Conservation (phyloP, 2,797 vertebrate species). For the Cirrhinus mrigala region DNA sequence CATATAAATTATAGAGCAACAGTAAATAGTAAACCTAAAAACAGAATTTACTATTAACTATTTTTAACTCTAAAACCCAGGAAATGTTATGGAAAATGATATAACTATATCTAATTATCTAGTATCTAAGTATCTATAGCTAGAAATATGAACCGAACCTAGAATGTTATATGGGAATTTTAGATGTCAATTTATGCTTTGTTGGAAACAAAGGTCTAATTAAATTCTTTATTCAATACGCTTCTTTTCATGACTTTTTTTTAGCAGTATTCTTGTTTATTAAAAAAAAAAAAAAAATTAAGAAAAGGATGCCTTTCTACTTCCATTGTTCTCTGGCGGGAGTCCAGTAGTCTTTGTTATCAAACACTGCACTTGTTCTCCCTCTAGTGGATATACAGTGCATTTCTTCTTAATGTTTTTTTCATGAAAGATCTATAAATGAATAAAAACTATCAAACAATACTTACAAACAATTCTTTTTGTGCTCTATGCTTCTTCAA, state of each 20-base stretch:
- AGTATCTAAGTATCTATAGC: not conserved
- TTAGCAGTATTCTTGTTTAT: not conserved
- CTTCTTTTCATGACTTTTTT: not conserved
- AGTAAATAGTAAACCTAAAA: not conserved
- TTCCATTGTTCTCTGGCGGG: not conserved
- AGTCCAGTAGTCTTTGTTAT: slow-evolving; percentile 8
- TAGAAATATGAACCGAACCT: not conserved
- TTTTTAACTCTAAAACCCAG: not conserved
- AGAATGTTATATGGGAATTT: not conserved
- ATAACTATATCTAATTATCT: not conserved
- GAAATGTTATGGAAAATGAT: not conserved
- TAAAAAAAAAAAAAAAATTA: fast-evolving
- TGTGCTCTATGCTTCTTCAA: not conserved
- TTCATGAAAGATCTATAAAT: not conserved
- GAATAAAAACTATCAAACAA: no score
- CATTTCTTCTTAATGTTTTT: not conserved
- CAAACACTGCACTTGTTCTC: not conserved
- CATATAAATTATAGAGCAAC: not conserved
- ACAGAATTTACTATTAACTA: not conserved
- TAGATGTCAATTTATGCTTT: not conserved
- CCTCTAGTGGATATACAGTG: slow-evolving; percentile 24
- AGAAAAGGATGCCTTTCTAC: not conserved
- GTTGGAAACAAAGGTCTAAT: not conserved
- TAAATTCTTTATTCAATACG: not conserved
- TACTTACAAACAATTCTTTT: not conserved